Evolutionary conservation across 1,140 invertebrate species (phyloP).

Genomic region (Ganaspis sp.): DNA sequence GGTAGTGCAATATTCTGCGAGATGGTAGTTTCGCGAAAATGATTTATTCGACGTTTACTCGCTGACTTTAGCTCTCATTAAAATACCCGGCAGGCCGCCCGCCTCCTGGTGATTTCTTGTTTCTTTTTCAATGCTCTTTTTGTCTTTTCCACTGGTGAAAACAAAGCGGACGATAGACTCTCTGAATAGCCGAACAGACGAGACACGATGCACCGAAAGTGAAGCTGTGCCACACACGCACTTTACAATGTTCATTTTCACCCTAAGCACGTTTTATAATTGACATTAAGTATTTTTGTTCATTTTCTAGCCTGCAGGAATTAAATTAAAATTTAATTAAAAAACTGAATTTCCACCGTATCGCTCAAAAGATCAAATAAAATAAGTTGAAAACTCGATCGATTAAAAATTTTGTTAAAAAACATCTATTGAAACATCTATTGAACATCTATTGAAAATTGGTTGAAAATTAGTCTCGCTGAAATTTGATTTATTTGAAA

Average conservation of each 20-base stretch:
- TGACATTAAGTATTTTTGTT: not conserved
- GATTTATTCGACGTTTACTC: constrained; percentile 73
- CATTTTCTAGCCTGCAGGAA: not conserved
- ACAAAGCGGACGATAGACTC: constrained; percentile 32
- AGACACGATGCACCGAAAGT: constrained; percentile 33
- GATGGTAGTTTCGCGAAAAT: constrained; percentile 61
- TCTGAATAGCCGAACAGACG: constrained; percentile 24
- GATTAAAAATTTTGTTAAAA: no score
- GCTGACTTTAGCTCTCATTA: constrained; percentile 71
- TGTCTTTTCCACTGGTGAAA: constrained; percentile 27
- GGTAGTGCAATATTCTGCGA: constrained; percentile 45
- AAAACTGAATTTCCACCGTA: no score
- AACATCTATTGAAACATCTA: no score
- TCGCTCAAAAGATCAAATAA: no score
- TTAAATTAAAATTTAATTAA: not conserved
- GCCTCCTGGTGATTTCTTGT: constrained; percentile 31
- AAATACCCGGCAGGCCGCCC: constrained; percentile 65
- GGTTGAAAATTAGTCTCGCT: no score
- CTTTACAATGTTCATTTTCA: not conserved
- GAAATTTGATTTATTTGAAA: no score
- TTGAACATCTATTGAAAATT: no score
- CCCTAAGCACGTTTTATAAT: not conserved
- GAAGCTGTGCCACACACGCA: not conserved
- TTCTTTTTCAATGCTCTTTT: constrained; percentile 40
- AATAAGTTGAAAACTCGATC: no score